Evolutionary conservation across 2,797 vertebrate species (phyloP).

Genomic region (Darevskia mixta): DNA sequence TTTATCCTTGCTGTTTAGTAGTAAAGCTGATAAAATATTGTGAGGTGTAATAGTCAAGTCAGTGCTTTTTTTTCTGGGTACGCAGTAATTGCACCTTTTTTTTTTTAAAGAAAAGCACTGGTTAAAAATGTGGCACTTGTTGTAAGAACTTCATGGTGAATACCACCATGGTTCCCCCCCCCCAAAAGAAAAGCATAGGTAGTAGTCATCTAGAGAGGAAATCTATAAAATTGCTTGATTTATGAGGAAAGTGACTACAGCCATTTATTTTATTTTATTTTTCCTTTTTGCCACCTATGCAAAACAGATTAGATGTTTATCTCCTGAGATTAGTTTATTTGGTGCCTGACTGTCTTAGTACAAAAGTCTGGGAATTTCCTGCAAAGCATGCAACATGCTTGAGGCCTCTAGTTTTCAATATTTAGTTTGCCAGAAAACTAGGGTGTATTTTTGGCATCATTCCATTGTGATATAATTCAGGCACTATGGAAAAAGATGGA

Average conservation of each 20-base stretch:
- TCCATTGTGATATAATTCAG: slow-evolving; percentile 70
- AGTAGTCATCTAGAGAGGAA: slow-evolving; percentile 7
- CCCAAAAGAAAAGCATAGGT: too few relatives aligned
- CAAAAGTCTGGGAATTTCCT: slow-evolving; percentile 75
- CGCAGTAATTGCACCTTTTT: too few relatives aligned
- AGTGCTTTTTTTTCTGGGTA: too few relatives aligned
- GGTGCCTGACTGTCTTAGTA: slow-evolving; percentile 66
- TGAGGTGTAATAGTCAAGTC: neutral
- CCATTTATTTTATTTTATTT: neutral
- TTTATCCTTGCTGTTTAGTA: neutral
- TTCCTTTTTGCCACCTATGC: slow-evolving; percentile 41
- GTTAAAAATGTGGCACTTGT: too few relatives aligned
- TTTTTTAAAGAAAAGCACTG: too few relatives aligned
- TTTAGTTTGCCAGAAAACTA: slow-evolving; percentile 68
- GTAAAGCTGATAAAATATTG: neutral
- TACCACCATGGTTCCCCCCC: too few relatives aligned
- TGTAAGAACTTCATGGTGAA: too few relatives aligned
- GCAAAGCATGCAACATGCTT: slow-evolving; percentile 68
- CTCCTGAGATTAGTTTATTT: slow-evolving; percentile 47
- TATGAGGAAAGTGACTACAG: slow-evolving; percentile 36
- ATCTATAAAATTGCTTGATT: slow-evolving; percentile 25
- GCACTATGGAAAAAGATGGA: slow-evolving; percentile 65
- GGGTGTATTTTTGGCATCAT: slow-evolving; percentile 72
- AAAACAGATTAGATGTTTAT: slow-evolving; percentile 60
- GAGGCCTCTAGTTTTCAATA: slow-evolving; percentile 66